phyloP scores from a whole-genome alignment of 2,797 vertebrate genomes.

The Crax fasciolata region DNA sequence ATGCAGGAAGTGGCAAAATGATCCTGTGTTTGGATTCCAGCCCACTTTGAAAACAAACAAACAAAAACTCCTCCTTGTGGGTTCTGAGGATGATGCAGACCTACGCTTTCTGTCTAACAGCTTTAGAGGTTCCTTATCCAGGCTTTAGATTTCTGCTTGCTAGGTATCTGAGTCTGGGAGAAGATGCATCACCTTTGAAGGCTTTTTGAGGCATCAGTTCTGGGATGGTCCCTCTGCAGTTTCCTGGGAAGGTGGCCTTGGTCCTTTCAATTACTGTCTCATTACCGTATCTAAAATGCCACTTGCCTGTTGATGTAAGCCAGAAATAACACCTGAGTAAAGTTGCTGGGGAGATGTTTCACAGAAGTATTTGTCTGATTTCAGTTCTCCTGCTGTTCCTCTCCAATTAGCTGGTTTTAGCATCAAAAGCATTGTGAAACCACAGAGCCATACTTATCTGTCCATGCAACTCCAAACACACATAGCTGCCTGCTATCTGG shows the following conservation, averaged over 20 bases:
- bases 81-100: not conserved
- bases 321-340: constrained; percentile 44
- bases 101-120: not conserved
- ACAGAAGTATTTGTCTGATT: not conserved
- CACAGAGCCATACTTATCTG: not conserved
- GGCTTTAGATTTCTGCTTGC: not conserved
- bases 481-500: not conserved
- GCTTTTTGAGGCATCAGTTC: not conserved
- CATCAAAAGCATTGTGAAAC: constrained; percentile 14
- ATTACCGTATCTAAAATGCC: constrained; percentile 27
- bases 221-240: not conserved
- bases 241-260: not conserved
- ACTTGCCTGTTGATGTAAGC: constrained; percentile 39
- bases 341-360: not conserved
- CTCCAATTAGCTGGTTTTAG: not conserved
- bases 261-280: not conserved
- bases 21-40: not conserved
- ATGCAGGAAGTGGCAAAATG: not conserved
- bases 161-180: not conserved
- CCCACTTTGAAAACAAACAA: not conserved
- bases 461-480: not conserved
- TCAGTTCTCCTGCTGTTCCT: not conserved
- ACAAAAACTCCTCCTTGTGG: not conserved
- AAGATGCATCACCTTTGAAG: not conserved
- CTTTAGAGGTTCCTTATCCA: not conserved